Evolutionary conservation across 2,113 vertebrate species (phyloP).

Genomic region (Nicator chloris): DNA sequence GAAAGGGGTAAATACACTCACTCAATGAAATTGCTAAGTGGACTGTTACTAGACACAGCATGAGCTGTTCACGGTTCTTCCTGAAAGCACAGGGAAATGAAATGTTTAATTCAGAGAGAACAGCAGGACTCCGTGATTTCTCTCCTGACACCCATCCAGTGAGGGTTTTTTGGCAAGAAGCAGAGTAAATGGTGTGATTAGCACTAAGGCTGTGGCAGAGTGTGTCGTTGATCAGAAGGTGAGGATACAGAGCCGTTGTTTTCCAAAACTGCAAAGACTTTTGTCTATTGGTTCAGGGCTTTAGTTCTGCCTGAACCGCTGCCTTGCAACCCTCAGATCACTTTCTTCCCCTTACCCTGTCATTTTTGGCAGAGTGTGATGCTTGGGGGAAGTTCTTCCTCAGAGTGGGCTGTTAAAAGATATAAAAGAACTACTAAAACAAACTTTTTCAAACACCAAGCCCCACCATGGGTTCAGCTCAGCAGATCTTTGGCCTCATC

Average conservation of each 20-base stretch:
- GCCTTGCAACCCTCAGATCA: not conserved
- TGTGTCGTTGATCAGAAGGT: constrained; percentile 22
- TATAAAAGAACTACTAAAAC: not conserved
- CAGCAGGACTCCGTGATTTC: not conserved
- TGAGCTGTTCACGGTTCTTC: not conserved
- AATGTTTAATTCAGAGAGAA: not conserved
- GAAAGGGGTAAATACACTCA: not conserved
- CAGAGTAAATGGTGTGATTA: not conserved
- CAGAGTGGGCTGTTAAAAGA: not conserved
- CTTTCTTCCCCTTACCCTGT: not conserved
- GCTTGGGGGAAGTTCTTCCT: not conserved
- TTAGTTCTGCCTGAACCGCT: not conserved
- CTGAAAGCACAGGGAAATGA: not conserved
- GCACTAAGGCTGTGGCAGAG: not conserved
- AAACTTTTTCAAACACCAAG: not conserved
- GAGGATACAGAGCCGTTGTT: not conserved
- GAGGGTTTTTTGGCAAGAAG: not conserved
- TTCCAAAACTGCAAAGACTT: not conserved
- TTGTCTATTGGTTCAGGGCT: not conserved
- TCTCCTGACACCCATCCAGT: not conserved
- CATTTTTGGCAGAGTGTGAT: not conserved
- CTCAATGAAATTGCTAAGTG: not conserved
- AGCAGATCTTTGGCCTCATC: not conserved
- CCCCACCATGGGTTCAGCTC: not conserved
- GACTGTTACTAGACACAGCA: not conserved